These are phyloP conservation scores for Gila orcuttii DNA, from an alignment of 2,113 vertebrate species.

Conservation along the genomic window DNA sequence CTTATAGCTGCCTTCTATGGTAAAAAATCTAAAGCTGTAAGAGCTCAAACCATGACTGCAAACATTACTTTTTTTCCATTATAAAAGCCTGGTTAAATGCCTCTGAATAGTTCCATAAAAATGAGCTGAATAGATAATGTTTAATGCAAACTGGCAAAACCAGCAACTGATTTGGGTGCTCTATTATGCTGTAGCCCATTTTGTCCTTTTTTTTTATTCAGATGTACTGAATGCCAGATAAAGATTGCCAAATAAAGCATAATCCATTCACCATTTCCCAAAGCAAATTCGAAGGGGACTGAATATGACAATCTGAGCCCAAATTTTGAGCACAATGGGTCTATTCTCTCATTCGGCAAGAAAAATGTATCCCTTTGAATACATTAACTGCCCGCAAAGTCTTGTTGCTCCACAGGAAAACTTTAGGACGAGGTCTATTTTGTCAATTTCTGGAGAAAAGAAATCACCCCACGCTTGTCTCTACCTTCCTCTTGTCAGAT, in stretches of 20 bases:
- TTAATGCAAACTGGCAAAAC: slow-evolving; percentile 15
- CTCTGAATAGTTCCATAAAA: slow-evolving; percentile 14
- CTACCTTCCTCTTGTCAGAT: slow-evolving; percentile 11
- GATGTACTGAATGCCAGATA: slow-evolving; percentile 4
- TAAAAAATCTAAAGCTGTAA: not conserved
- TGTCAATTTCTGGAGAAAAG: not conserved
- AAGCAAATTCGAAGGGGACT: slow-evolving; percentile 3
- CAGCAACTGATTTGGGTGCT: not conserved
- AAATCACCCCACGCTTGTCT: not conserved
- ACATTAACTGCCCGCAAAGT: not conserved
- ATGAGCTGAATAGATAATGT: not conserved
- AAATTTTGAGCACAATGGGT: slow-evolving; percentile 13
- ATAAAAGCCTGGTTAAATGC: slow-evolving; percentile 8
- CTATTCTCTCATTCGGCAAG: not conserved
- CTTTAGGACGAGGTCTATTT: not conserved
- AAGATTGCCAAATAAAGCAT: slow-evolving; percentile 6
- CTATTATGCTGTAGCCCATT: not conserved
- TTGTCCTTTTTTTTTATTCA: slow-evolving; percentile 21
- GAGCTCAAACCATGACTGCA: not conserved
- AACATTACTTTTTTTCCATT: not conserved
- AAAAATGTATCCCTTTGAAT: not conserved
- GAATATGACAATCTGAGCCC: slow-evolving; percentile 1
- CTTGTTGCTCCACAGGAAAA: not conserved
- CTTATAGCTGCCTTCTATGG: not conserved
- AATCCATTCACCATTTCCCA: slow-evolving; percentile 29